A percentile compares a stretch with the other conserved stretches of the same genome.
Conservation (phyloP, 2,797 vertebrate species). For the Anguilla pacifica region DNA sequence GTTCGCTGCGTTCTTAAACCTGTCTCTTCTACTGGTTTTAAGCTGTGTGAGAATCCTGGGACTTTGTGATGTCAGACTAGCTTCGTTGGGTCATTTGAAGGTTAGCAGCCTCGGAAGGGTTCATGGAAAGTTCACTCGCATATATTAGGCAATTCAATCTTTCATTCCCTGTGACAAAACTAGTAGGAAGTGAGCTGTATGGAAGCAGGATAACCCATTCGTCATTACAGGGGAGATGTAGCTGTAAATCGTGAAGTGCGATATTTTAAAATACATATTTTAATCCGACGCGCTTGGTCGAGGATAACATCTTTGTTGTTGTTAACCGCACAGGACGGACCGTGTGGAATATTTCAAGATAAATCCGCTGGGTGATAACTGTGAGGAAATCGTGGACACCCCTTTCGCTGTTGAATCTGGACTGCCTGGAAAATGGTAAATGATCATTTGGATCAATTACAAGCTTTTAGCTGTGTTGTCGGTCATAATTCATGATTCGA, state of each 20-base stretch:
- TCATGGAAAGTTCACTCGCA: constrained; percentile 94
- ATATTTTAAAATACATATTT: constrained; percentile 52
- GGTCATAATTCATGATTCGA: constrained; percentile 87
- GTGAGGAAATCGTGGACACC: constrained; percentile 43
- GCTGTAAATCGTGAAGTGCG: constrained; percentile 41
- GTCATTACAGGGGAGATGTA: constrained; percentile 72
- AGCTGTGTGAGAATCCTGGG: constrained; percentile 84
- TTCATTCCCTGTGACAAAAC: constrained; percentile 88
- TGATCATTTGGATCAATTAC: constrained; percentile 82
- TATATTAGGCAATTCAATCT: constrained; percentile 94
- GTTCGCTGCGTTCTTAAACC: background rate
- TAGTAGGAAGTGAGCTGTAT: constrained; percentile 85
- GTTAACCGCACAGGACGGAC: background rate
- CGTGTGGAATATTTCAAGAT: background rate
- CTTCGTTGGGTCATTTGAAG: constrained; percentile 88
- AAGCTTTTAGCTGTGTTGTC: constrained; percentile 83
- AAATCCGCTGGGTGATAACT: constrained; percentile 23
- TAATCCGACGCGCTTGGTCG: background rate
- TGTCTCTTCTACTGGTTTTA: constrained; percentile 72
- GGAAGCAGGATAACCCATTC: constrained; percentile 83
- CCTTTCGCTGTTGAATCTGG: constrained; percentile 70
- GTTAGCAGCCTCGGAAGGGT: constrained; percentile 90
- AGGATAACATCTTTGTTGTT: constrained; percentile 25
- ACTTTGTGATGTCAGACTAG: constrained; percentile 86
- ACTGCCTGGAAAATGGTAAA: constrained; percentile 80